Evolutionary conservation across 35 echinoderm and acorn worm species (phyloP).

Genomic region (Ophioderma brevispina): DNA sequence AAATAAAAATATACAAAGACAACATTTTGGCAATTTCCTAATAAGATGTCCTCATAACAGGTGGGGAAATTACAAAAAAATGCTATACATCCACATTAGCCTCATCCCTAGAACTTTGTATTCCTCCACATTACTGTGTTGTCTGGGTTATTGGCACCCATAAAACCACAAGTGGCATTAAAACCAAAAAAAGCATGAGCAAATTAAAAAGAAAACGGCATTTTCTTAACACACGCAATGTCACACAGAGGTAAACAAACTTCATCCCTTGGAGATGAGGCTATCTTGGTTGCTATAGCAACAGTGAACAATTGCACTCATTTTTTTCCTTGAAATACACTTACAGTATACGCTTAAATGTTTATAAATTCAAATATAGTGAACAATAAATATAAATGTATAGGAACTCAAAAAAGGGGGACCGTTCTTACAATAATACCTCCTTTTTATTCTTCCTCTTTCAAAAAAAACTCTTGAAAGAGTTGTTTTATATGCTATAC

Average conservation of each 20-base stretch:
- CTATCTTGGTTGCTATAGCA: not conserved
- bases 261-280: not conserved
- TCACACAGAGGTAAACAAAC: not conserved
- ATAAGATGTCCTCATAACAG: not conserved
- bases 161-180: too few relatives aligned
- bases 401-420: not conserved
- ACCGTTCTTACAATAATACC: slow-evolving; percentile 12
- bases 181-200: not conserved
- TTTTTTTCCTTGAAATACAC: not conserved
- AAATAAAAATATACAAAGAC: not conserved
- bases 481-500: slow-evolving; percentile 7
- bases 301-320: slow-evolving; percentile 49
- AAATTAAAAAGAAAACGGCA: not conserved
- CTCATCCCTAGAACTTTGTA: not conserved
- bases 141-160: not conserved
- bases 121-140: not conserved
- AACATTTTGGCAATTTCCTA: slow-evolving; percentile 6
- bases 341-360: not conserved
- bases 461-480: not conserved
- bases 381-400: slow-evolving; percentile 62
- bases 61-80: not conserved
- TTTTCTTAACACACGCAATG: not conserved
- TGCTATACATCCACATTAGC: not conserved
- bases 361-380: slow-evolving; percentile 45
- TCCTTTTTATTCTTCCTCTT: not conserved